Conservation (phyloP, 2,888 invertebrate genomes). For the Argyresthia albistria region DNA sequence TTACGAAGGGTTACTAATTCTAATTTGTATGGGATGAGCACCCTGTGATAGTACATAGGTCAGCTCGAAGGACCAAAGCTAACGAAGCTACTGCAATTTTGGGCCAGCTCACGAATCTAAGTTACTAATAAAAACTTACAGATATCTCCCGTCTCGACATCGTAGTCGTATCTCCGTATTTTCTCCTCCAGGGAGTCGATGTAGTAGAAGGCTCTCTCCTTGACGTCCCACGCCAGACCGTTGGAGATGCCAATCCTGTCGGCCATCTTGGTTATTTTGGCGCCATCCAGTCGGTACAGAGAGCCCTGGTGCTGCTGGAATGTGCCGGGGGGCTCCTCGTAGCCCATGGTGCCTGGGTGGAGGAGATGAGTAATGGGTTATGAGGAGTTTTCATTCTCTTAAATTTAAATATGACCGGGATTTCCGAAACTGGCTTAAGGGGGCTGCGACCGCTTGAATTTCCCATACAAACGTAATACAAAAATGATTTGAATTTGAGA, state of each 20-base stretch:
- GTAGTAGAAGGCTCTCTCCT: conserved; percentile 79
- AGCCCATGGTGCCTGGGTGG: conserved; percentile 69
- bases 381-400: too few relatives aligned
- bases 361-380: too few relatives aligned
- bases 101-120: not conserved
- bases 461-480: too few relatives aligned
- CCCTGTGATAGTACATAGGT: too few relatives aligned
- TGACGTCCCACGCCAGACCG: conserved; percentile 83
- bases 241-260: conserved; percentile 77
- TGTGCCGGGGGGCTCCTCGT: conserved; percentile 47
- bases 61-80: too few relatives aligned
- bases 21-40: too few relatives aligned
- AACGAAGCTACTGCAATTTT: too few relatives aligned
- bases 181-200: conserved; percentile 78
- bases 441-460: too few relatives aligned
- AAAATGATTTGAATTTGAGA: too few relatives aligned
- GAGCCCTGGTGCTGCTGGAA: conserved; percentile 49
- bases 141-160: conserved; percentile 75
- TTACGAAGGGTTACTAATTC: too few relatives aligned
- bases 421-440: too few relatives aligned
- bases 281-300: conserved; percentile 49
- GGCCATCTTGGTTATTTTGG: conserved; percentile 23
- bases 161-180: conserved; percentile 81
- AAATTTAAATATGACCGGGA: too few relatives aligned
- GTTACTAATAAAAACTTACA: conserved; percentile 48